A percentile compares a stretch with the other conserved stretches of the same genome.
Conservation (phyloP, 2,797 vertebrate species). For the Pseudopleuronectes americanus region DNA sequence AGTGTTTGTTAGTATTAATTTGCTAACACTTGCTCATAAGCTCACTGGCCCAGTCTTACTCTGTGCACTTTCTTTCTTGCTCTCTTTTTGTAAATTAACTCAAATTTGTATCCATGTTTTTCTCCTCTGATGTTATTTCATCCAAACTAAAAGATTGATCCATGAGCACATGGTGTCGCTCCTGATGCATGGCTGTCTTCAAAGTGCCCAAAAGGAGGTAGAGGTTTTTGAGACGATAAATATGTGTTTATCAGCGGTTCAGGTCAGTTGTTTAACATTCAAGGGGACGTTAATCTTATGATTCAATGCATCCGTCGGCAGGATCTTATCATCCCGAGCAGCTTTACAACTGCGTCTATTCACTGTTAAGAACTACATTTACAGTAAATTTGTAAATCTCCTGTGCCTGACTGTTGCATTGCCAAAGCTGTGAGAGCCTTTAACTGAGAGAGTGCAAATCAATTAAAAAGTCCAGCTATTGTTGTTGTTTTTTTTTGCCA, state of each 20-base stretch:
- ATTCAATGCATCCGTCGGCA: slow-evolving; percentile 7
- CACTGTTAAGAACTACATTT: slow-evolving; percentile 6
- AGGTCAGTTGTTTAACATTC: neutral
- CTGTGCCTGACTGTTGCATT: slow-evolving; percentile 2
- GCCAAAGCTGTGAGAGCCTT: neutral
- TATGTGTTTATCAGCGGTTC: neutral
- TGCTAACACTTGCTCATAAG: no score
- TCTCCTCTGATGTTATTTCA: neutral
- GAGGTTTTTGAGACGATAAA: neutral
- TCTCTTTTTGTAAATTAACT: neutral
- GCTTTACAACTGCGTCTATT: slow-evolving; percentile 15
- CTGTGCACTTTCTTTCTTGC: neutral
- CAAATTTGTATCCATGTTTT: neutral
- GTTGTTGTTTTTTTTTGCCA: neutral
- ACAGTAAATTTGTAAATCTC: slow-evolving; percentile 24
- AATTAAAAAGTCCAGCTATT: neutral
- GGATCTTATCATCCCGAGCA: slow-evolving; percentile 16
- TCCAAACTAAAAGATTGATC: neutral
- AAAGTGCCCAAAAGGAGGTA: no score
- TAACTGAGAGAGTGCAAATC: neutral
- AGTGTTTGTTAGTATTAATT: no score
- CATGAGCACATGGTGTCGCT: no score
- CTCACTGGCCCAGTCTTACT: no score
- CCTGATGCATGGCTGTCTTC: no score
- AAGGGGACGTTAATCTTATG: no score